phyloP scores from a whole-genome alignment of 2,888 invertebrate genomes.

The Azorinus chamasolen region DNA sequence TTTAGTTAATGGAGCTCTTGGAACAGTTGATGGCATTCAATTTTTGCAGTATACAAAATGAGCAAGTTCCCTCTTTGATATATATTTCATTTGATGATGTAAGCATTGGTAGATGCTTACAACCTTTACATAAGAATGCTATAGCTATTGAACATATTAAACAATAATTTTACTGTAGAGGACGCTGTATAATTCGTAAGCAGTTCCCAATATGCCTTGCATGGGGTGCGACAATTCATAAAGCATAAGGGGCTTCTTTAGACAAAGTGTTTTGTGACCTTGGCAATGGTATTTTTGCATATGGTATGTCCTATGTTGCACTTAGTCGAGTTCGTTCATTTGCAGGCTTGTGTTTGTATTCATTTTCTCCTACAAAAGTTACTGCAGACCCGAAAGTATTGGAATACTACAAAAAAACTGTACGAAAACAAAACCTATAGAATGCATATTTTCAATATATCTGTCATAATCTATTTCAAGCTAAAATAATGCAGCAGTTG shows the following conservation, averaged over 20 bases:
- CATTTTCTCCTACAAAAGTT: background rate
- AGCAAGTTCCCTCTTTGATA: too few species aligned
- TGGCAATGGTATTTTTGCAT: too few species aligned
- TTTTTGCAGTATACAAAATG: too few species aligned
- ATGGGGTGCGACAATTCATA: too few species aligned
- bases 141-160: background rate
- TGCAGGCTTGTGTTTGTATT: background rate
- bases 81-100: too few species aligned
- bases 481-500: too few species aligned
- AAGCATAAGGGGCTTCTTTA: too few species aligned
- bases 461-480: background rate
- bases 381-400: background rate
- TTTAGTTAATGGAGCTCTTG: too few species aligned
- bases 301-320: conserved; percentile 1
- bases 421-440: background rate
- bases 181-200: background rate
- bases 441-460: background rate
- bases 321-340: background rate
- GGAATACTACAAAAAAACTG: background rate
- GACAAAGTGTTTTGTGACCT: too few species aligned
- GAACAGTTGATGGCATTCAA: too few species aligned
- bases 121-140: background rate
- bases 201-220: too few species aligned
- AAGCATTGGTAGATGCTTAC: conserved; percentile 11
- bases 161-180: background rate